Evolutionary conservation across 2,888 invertebrate genomes (phyloP).

Genomic region (Nymphalis urticae): DNA sequence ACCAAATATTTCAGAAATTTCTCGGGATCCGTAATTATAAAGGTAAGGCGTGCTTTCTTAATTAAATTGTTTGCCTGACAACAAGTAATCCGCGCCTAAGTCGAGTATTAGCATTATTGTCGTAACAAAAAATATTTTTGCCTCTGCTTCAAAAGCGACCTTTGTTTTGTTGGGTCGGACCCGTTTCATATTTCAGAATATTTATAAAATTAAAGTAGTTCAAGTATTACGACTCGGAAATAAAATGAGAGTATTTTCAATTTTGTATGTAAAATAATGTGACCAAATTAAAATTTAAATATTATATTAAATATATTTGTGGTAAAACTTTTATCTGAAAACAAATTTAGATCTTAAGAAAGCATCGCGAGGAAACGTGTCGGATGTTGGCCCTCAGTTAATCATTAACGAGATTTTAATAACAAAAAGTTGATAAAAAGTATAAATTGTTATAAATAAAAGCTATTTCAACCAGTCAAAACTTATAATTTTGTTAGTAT

Average conservation of each 20-base stretch:
- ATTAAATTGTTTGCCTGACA: constrained; percentile 35
- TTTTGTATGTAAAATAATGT: background rate
- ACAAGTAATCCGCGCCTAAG: constrained; percentile 29
- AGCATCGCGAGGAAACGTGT: too few relatives aligned
- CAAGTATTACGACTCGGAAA: background rate
- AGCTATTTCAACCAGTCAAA: too few relatives aligned
- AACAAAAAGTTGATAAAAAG: too few relatives aligned
- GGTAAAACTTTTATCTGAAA: too few relatives aligned
- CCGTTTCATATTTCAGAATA: constrained; percentile 8
- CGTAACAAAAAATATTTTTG: constrained; percentile 26
- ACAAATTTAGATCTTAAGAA: too few relatives aligned
- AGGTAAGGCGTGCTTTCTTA: constrained; percentile 29
- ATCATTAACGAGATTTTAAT: too few relatives aligned
- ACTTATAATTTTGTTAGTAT: too few relatives aligned
- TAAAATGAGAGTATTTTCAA: background rate
- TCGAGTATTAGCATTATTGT: constrained; percentile 30
- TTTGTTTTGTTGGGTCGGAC: constrained; percentile 17
- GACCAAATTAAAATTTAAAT: background rate
- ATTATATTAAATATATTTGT: too few relatives aligned
- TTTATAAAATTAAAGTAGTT: constrained; percentile 11
- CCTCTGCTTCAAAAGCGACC: constrained; percentile 9
- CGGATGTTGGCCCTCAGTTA: too few relatives aligned
- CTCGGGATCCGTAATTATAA: constrained; percentile 21
- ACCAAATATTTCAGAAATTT: constrained; percentile 7
- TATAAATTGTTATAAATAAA: too few relatives aligned